Evolutionary conservation across 2,888 invertebrate genomes (phyloP), one percentile per base, ranked within the genome.

Genomic region (Eucriotettix oculatus): DNA sequence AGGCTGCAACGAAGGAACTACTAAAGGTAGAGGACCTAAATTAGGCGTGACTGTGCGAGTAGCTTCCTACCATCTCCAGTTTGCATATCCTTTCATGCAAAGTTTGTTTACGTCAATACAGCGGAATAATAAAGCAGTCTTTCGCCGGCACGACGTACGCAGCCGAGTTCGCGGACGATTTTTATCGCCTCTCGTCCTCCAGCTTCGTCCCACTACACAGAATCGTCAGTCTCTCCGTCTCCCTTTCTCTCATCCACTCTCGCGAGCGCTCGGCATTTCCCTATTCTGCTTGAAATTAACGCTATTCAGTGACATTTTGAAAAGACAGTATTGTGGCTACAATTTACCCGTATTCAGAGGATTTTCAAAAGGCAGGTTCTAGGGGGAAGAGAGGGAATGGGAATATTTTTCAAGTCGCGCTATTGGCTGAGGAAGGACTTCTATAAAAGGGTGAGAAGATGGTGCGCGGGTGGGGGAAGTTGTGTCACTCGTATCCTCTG

Each of bases 301-400:
- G 65, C 65, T 65, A 65, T 65, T 65, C 65, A 65, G 63, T 62
- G 63, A 64, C 62, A 64, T 62, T 64, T 65, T 65, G 58, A 65
- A 65, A 65, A 64, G 65, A 65, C 65, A 65, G 62, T 65, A 65
- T 65, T 65, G 65, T 65, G 65, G 64, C 64, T 63, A 65, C 65
- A 65, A 65, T 65, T 65, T 65, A 60, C 61, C 61, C 63, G 58
- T 64, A 65, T 65, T 65, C 65, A 65, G 59, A 42, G 58, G 64
- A 65, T 63, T 65, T 65, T 63, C 62, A 63, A 65, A 65, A 64
- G 63, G 64, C 62, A 58, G 63, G 58, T 56, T 58, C 60, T 56
- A 54, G 57, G 57, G 52, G 54, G 43, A 29, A 59, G 59, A 57
- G 59, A 44, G 58, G 53, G 42, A 44, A 54, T 42, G 59, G 59